Evolutionary conservation across 1,140 invertebrate genomes (phyloP).

Genomic region (Globodera ellingtonae): DNA sequence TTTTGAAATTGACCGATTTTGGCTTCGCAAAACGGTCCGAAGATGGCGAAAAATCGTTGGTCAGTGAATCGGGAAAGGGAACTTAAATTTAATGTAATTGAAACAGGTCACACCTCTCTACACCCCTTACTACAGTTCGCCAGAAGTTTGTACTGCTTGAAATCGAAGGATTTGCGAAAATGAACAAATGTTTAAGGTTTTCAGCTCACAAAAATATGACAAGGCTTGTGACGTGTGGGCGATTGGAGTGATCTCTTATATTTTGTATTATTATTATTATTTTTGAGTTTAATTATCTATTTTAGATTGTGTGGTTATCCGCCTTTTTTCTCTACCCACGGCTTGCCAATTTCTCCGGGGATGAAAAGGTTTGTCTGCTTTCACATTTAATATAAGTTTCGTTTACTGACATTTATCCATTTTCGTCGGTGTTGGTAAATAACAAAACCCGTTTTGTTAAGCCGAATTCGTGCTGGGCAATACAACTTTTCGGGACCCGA

Average conservation of each 20-base stretch:
- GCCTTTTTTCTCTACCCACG: slow-evolving; percentile 96
- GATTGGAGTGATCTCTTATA: slow-evolving; percentile 96
- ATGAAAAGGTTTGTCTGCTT: slow-evolving; percentile 76
- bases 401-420: no score
- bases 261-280: slow-evolving; percentile 74
- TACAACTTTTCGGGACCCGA: slow-evolving; percentile 95
- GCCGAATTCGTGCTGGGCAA: slow-evolving; percentile 88
- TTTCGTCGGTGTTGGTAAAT: no score
- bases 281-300: slow-evolving; percentile 56
- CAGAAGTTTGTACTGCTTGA: slow-evolving; percentile 43
- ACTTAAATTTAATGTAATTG: not conserved
- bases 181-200: slow-evolving; percentile 80
- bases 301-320: slow-evolving; percentile 90
- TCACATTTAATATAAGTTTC: no score
- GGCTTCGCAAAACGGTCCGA: slow-evolving; percentile 54
- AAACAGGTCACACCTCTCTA: slow-evolving; percentile 42
- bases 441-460: slow-evolving; percentile 62
- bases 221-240: slow-evolving; percentile 99
- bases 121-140: slow-evolving; percentile 41
- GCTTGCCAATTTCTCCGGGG: slow-evolving; percentile 94
- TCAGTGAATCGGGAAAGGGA: not conserved
- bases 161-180: not conserved
- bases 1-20: slow-evolving; percentile 82
- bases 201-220: slow-evolving; percentile 96
- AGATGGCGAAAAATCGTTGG: slow-evolving; percentile 64